Evolutionary conservation across 2,888 invertebrate species (phyloP).

Genomic region (Eucriotettix oculatus): DNA sequence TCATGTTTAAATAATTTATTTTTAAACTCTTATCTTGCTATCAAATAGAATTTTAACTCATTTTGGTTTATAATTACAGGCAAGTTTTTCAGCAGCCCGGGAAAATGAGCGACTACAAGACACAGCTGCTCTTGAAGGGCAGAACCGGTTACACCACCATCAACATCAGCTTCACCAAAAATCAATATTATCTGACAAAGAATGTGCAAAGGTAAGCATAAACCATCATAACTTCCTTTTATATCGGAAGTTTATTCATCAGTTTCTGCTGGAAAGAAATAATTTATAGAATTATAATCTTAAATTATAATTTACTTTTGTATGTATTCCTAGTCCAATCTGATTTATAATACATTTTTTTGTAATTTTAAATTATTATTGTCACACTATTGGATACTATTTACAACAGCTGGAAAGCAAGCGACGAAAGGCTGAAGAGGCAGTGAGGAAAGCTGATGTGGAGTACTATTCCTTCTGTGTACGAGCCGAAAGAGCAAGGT

Average conservation of each 20-base stretch:
- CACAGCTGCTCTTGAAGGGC: slow-evolving; percentile 26
- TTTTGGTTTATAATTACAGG: neutral
- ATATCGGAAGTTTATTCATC: neutral
- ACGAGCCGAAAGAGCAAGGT: slow-evolving; percentile 71
- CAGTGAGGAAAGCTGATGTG: slow-evolving; percentile 78
- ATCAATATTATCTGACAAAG: slow-evolving; percentile 31
- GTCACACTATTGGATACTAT: neutral
- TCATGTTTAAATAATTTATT: too few relatives aligned
- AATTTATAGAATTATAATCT: neutral
- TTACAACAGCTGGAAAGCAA: slow-evolving; percentile 58
- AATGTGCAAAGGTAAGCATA: slow-evolving; percentile 33
- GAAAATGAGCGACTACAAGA: slow-evolving; percentile 88
- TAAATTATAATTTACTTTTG: neutral
- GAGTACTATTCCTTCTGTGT: slow-evolving; percentile 87
- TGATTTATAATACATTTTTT: neutral
- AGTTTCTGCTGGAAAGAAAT: neutral
- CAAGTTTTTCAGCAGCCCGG: slow-evolving; percentile 65
- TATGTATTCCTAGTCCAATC: neutral
- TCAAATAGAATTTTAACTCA: too few relatives aligned
- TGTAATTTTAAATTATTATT: neutral
- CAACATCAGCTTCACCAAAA: slow-evolving; percentile 18
- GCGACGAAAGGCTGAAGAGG: slow-evolving; percentile 76
- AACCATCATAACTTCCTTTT: neutral
- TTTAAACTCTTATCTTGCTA: too few relatives aligned
- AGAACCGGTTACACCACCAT: slow-evolving; percentile 14